These are phyloP conservation scores for Erynnis tages DNA, from an alignment of 2,888 invertebrate species.

Conservation along the genomic window DNA sequence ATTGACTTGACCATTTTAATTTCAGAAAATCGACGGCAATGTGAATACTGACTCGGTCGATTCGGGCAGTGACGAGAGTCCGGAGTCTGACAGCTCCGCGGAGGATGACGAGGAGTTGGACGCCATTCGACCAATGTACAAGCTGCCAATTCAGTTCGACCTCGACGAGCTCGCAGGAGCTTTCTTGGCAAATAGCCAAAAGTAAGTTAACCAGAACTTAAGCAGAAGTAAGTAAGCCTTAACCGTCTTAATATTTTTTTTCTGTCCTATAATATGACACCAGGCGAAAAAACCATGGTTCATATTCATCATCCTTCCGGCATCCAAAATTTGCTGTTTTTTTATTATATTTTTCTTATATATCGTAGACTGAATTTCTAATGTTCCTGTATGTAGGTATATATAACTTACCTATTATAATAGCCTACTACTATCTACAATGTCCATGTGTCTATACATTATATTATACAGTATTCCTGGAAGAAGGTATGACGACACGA, in stretches of 20 bases:
- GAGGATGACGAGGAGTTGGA: slow-evolving; percentile 83
- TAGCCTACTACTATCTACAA: too few species aligned
- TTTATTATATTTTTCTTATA: too few species aligned
- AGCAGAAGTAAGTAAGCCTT: neutral
- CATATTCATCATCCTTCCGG: too few species aligned
- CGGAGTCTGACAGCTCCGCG: slow-evolving; percentile 81
- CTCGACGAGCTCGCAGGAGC: slow-evolving; percentile 91
- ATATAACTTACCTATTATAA: too few species aligned
- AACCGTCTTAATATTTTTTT: neutral
- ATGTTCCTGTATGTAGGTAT: too few species aligned
- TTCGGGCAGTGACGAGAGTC: slow-evolving; percentile 68
- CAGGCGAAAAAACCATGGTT: too few species aligned
- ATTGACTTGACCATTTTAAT: slow-evolving; percentile 27
- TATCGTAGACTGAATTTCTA: too few species aligned
- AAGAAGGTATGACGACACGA: too few species aligned
- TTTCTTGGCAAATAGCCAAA: slow-evolving; percentile 85
- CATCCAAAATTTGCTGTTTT: too few species aligned
- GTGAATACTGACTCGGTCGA: slow-evolving; percentile 56
- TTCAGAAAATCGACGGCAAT: slow-evolving; percentile 71
- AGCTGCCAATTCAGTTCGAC: slow-evolving; percentile 90
- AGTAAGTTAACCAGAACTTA: slow-evolving; percentile 56
- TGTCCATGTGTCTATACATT: too few species aligned
- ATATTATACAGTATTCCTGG: too few species aligned
- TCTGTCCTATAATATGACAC: too few species aligned
- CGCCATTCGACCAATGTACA: slow-evolving; percentile 82